A percentile compares a stretch with the other conserved stretches of the same genome.
phyloP scores from a whole-genome alignment of 2,113 vertebrate species.

The Muscicapa adusta region DNA sequence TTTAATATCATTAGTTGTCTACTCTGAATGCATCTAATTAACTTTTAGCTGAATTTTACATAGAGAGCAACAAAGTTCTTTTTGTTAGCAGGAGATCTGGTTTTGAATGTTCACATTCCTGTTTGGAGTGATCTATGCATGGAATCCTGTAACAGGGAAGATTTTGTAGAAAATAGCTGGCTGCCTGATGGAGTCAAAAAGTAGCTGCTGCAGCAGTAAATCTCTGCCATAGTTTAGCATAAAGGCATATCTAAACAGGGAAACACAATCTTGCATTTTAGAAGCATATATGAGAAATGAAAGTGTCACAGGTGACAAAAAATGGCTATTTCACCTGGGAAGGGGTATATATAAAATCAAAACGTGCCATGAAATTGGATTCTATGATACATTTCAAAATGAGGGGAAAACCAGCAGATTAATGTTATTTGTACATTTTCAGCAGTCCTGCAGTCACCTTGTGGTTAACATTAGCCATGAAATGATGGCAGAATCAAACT shows the following conservation, averaged over 20 bases:
- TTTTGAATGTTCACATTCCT: not conserved
- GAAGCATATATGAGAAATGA: not conserved
- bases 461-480: not conserved
- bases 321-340: not conserved
- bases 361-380: not conserved
- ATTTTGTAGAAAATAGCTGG: not conserved
- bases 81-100: not conserved
- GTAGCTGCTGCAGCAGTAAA: not conserved
- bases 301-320: not conserved
- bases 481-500: not conserved
- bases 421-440: not conserved
- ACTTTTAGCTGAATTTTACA: not conserved
- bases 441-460: constrained; percentile 27
- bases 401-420: not conserved
- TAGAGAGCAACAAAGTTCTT: not conserved
- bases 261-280: not conserved
- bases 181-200: not conserved
- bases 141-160: not conserved
- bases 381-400: not conserved
- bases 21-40: not conserved
- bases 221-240: not conserved
- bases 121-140: not conserved
- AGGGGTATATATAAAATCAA: not conserved
- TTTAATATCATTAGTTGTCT: not conserved
- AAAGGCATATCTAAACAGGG: not conserved